phyloP scores from a whole-genome alignment of 2,113 vertebrate species.

The Hippocampus mohnikei region DNA sequence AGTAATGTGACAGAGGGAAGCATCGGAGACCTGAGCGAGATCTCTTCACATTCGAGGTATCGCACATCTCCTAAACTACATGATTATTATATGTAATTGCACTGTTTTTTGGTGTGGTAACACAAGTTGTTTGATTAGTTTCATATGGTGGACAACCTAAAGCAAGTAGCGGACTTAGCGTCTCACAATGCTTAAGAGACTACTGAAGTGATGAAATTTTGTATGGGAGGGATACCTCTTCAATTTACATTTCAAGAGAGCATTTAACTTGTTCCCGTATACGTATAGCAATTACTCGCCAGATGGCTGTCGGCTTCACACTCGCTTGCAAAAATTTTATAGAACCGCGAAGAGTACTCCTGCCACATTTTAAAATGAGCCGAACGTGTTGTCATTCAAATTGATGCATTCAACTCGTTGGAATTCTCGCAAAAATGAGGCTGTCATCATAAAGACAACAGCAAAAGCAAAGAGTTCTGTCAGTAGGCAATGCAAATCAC shows the following conservation, averaged over 20 bases:
- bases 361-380: not conserved
- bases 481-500: not conserved
- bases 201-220: not conserved
- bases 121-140: not conserved
- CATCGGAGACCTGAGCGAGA: slow-evolving; percentile 87
- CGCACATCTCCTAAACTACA: not conserved
- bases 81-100: not conserved
- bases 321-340: not conserved
- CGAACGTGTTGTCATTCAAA: not conserved
- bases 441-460: not conserved
- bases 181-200: not conserved
- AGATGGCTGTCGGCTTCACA: no score
- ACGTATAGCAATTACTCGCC: not conserved
- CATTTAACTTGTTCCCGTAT: not conserved
- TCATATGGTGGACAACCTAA: not conserved
- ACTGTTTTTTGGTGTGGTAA: not conserved
- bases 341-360: not conserved
- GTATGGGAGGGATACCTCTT: not conserved
- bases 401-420: not conserved
- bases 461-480: not conserved
- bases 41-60: slow-evolving; percentile 91
- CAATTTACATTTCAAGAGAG: not conserved
- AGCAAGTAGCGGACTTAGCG: not conserved
- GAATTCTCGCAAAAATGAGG: not conserved
- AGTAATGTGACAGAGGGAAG: slow-evolving; percentile 79